Base-by-base conservation (phyloP, 2,797 vertebrate genomes). In the Chiroxiphia lanceolata region DNA sequence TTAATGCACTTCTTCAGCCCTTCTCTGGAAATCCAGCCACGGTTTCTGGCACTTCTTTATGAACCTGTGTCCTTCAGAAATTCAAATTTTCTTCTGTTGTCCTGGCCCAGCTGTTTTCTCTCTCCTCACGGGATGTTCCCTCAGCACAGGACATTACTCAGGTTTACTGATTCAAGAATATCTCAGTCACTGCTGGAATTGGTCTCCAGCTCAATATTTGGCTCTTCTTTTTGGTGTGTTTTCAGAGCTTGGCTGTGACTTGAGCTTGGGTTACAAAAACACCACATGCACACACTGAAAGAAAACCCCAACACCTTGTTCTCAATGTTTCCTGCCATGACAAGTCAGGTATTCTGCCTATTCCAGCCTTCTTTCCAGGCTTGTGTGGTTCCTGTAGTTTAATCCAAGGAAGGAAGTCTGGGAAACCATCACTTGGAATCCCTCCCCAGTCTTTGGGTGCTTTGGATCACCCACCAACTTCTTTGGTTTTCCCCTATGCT, bases 181-280 rank as follows among this genome's bases (percentile, higher is more conserved):
- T 54, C 42, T 19, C 81, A 76, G 40, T n/a, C 69, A 29, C 80
- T 88, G 69, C 72, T 90, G 84, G 87, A 78, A 69, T 40, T n/a
- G 74, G 21, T 92, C 72, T 86, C 65, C 33, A 77, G 1, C 48
- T 82, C 82, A 38, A 10, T 10, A 81, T 84, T 88, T 93, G 74
- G 70, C 79, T 91, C 74, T 54, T 78, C 64, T 50, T 68, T 83
- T 51, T 53, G 59, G 82, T 94, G 94, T 92, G 54, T 88, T 90
- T 94, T 42, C 72, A 82, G 84, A 94, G 45, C 61, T 86, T 72
- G 76, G 40, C 91, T 81, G 79, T 76, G 76, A 82, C 70, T 70
- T 64, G 27, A 91, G 44, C 38, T 77, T 38, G 67, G 90, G 34
- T 88, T 79, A 40, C 77, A 92, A 64, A 93, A 93, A 59, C 45